Evolutionary conservation across 1,140 invertebrate genomes (phyloP).

Genomic region (Macrotrachela quadricornifera): DNA sequence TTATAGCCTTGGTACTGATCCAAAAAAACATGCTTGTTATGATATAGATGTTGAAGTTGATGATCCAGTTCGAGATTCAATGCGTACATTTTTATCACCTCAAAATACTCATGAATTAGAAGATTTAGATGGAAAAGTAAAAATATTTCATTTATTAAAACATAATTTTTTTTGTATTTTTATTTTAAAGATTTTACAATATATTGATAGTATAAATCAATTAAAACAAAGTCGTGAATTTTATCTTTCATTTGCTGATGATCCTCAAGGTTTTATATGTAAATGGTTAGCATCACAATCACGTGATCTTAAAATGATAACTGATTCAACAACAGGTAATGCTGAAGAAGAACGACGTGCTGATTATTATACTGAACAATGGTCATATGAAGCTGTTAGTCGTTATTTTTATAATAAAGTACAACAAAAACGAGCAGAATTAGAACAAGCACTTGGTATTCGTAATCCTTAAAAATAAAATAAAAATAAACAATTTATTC

Average conservation of each 20-base stretch:
- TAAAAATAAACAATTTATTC: too few species aligned
- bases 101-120: not conserved
- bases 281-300: slow-evolving; percentile 97
- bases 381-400: slow-evolving; percentile 86
- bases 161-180: slow-evolving; percentile 7
- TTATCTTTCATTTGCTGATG: slow-evolving; percentile 87
- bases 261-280: slow-evolving; percentile 94
- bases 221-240: slow-evolving; percentile 92
- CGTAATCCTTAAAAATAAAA: not conserved
- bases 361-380: slow-evolving; percentile 60
- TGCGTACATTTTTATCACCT: not conserved
- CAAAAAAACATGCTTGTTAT: slow-evolving; percentile 94
- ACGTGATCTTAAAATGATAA: slow-evolving; percentile 54
- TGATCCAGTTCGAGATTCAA: slow-evolving; percentile 11
- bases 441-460: slow-evolving; percentile 52
- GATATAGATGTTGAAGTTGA: slow-evolving; percentile 95
- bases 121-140: slow-evolving; percentile 1
- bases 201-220: slow-evolving; percentile 94
- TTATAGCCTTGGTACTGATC: slow-evolving; percentile 41
- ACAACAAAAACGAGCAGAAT: slow-evolving; percentile 70
- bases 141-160: not conserved
- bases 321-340: slow-evolving; percentile 36
- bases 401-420: slow-evolving; percentile 94
- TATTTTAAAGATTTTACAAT: slow-evolving; percentile 86
- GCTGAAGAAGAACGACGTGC: slow-evolving; percentile 81